phyloP scores from a whole-genome alignment of 2,113 vertebrate genomes.

The Sterrhoptilus dennistouni region DNA sequence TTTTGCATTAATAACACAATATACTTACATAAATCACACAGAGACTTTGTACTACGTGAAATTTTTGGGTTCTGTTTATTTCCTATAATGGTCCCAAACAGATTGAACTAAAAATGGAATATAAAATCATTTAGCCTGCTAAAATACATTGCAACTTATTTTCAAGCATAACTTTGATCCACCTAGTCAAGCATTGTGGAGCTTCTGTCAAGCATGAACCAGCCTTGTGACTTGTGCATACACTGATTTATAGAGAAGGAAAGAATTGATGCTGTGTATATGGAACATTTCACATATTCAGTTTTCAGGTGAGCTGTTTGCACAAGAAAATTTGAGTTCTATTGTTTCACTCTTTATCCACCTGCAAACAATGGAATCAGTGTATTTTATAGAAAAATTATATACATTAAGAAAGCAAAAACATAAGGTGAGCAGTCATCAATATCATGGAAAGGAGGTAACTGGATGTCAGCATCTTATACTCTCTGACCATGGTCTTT shows the following conservation, averaged over 20 bases:
- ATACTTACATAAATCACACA: not conserved
- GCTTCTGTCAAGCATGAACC: not conserved
- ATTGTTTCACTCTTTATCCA: not conserved
- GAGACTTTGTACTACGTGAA: not conserved
- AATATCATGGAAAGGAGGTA: not conserved
- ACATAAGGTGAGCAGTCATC: fast-evolving
- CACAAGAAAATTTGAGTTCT: not conserved
- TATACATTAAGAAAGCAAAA: not conserved
- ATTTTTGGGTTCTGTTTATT: not conserved
- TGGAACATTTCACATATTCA: not conserved
- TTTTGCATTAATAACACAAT: not conserved
- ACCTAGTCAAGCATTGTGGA: not conserved
- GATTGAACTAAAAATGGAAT: not conserved
- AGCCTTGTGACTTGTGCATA: not conserved
- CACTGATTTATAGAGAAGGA: not conserved
- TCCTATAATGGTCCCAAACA: not conserved
- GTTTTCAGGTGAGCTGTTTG: not conserved
- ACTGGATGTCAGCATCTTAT: not conserved
- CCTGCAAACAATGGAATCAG: not conserved
- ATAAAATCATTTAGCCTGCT: not conserved
- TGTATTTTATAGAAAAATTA: not conserved
- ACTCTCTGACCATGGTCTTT: not conserved
- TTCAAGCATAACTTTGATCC: not conserved
- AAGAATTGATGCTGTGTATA: not conserved
- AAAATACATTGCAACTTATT: not conserved